Evolutionary conservation across 2,888 invertebrate genomes (phyloP).

Genomic region (Mesopsocus fuscifrons): DNA sequence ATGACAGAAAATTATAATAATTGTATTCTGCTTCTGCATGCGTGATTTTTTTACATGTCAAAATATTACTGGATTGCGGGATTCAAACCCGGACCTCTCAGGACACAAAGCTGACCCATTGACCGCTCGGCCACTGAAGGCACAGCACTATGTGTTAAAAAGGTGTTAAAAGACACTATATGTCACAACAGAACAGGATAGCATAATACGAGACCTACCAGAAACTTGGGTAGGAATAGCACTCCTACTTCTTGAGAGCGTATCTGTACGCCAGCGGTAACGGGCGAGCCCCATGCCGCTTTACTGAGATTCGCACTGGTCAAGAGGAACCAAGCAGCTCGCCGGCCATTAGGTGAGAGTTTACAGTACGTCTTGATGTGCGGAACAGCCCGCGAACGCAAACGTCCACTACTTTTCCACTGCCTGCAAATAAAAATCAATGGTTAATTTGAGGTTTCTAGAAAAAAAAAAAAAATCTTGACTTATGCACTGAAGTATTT

Average conservation of each 20-base stretch:
- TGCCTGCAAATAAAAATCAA: conserved; percentile 37
- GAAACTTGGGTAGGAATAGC: conserved; percentile 60
- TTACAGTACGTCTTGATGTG: conserved; percentile 87
- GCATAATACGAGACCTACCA: conserved; percentile 36
- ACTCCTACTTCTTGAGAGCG: conserved; percentile 83
- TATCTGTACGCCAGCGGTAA: conserved; percentile 34
- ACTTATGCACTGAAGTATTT: too few relatives aligned
- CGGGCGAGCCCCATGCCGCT: conserved; percentile 81
- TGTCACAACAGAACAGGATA: background rate
- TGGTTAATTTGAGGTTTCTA: too few relatives aligned
- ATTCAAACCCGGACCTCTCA: too few relatives aligned
- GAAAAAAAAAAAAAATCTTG: too few relatives aligned
- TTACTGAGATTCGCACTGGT: conserved; percentile 94
- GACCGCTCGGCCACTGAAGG: too few relatives aligned
- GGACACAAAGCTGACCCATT: too few relatives aligned
- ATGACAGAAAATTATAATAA: background rate
- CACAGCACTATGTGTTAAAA: too few relatives aligned
- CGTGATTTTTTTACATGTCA: too few relatives aligned
- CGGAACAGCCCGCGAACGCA: conserved; percentile 73
- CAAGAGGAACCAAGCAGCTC: conserved; percentile 63
- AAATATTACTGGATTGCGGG: too few relatives aligned
- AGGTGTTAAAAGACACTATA: background rate
- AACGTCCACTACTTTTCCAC: conserved; percentile 56
- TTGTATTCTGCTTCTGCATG: too few relatives aligned
- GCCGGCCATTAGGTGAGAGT: conserved; percentile 41